Percentiles rank a stretch among this genome's conserved stretches.
Evolutionary conservation across 2,113 vertebrate genomes (phyloP).

Genomic region (Chaetops frenatus): DNA sequence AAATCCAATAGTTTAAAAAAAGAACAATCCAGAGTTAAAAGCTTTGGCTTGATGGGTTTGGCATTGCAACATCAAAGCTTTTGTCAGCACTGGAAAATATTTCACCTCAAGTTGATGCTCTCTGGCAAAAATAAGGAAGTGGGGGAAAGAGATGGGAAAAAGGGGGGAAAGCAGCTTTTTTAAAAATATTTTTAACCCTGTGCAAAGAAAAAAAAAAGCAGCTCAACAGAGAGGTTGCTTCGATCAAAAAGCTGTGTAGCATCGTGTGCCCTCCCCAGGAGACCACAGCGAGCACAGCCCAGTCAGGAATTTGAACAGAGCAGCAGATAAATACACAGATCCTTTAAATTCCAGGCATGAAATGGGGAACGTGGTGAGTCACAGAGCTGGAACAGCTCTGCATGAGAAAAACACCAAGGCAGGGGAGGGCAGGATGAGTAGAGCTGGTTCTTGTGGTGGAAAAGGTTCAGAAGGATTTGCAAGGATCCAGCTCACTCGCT

Average conservation of each 20-base stretch:
- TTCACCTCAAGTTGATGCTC: conserved; percentile 53
- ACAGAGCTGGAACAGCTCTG: not conserved
- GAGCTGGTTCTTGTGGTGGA: rapidly evolving
- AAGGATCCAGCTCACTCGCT: rapidly evolving
- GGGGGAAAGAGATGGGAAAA: not conserved
- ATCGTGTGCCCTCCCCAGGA: not conserved
- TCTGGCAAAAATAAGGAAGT: conserved; percentile 32
- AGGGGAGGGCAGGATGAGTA: not conserved
- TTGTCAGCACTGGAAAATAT: conserved; percentile 53
- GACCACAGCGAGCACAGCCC: not conserved
- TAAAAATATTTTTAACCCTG: too few relatives aligned
- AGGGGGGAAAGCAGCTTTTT: not conserved
- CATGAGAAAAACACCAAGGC: rapidly evolving
- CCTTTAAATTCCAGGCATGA: not conserved
- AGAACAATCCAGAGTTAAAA: conserved; percentile 45
- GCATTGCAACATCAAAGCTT: conserved; percentile 49
- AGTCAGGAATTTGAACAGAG: not conserved
- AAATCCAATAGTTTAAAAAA: conserved; percentile 20
- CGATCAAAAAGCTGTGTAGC: conserved; percentile 14
- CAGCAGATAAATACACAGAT: not conserved
- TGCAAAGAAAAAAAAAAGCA: not conserved
- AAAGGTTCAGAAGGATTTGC: rapidly evolving
- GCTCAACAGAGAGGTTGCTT: not conserved
- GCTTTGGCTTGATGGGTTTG: conserved; percentile 7
- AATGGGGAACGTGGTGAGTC: not conserved